A percentile compares a stretch with the other conserved stretches of the same genome.
phyloP scores from a whole-genome alignment of 2,113 vertebrate species.

The Hiodon alosoides region DNA sequence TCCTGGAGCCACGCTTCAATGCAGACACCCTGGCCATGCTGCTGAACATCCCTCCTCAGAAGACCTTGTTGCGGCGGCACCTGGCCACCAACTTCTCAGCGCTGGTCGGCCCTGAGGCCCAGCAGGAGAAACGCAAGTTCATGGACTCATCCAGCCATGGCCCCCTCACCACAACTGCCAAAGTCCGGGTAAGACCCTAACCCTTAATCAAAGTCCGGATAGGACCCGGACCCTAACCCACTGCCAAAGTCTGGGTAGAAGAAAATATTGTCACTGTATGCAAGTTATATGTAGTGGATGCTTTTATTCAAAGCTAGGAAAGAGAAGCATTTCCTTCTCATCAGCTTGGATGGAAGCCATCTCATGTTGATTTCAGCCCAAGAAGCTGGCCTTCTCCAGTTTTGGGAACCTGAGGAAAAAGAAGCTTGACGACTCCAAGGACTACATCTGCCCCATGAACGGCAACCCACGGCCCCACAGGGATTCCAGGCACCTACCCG shows the following conservation, averaged over 20 bases:
- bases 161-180: constrained; percentile 85
- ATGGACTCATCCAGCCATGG: constrained; percentile 69
- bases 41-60: constrained; percentile 91
- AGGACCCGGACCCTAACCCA: neutral
- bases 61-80: constrained; percentile 88
- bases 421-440: constrained; percentile 80
- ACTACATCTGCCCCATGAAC: constrained; percentile 88
- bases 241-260: too few species aligned
- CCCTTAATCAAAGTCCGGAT: neutral
- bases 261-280: too few species aligned
- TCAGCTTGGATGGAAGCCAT: neutral
- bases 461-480: constrained; percentile 52
- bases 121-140: constrained; percentile 84
- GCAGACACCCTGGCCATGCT: constrained; percentile 87
- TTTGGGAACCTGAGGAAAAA: constrained; percentile 84
- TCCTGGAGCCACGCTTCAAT: constrained; percentile 88
- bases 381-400: constrained; percentile 88
- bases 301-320: too few species aligned
- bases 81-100: constrained; percentile 82
- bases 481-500: constrained; percentile 66
- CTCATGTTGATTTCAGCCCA: constrained; percentile 67
- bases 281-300: too few species aligned
- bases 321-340: too few species aligned
- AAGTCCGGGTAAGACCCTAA: constrained; percentile 78
- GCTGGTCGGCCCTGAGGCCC: constrained; percentile 80